phyloP scores from a whole-genome alignment of 2,797 vertebrate genomes.

The Carcharodon carcharias region DNA sequence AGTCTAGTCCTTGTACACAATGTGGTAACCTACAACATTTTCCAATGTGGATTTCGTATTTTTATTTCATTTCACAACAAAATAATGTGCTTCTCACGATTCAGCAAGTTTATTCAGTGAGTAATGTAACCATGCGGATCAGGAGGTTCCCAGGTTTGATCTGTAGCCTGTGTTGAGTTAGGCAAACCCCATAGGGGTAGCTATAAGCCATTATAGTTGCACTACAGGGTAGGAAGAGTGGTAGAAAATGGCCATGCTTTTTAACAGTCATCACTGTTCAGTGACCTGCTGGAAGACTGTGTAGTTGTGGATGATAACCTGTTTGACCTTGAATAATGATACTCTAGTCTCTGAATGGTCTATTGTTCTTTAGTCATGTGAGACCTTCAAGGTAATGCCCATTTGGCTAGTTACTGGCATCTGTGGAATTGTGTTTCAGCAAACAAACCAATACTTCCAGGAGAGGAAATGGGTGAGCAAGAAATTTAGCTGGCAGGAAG shows the following conservation, averaged over 20 bases:
- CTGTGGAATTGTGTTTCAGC: background rate
- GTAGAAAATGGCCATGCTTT: background rate
- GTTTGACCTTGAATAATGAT: background rate
- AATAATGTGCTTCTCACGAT: background rate
- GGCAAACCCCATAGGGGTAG: background rate
- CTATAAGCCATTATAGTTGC: background rate
- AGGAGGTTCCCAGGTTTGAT: background rate
- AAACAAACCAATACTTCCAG: background rate
- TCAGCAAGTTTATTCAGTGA: background rate
- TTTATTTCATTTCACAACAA: background rate
- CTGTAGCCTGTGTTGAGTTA: background rate
- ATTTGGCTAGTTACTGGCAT: background rate
- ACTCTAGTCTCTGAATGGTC: background rate
- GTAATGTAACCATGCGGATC: background rate
- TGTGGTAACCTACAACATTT: background rate
- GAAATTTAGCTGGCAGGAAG: background rate
- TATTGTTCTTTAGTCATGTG: background rate
- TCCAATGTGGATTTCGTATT: background rate
- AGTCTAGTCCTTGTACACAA: background rate
- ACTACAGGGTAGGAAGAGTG: background rate
- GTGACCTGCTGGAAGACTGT: background rate
- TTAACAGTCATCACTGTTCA: background rate
- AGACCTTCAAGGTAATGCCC: background rate
- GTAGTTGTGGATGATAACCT: background rate
- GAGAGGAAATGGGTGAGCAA: background rate